These are phyloP conservation scores for Limosa lapponica DNA, from an alignment of 2,797 vertebrate species.

Conservation along the genomic window DNA sequence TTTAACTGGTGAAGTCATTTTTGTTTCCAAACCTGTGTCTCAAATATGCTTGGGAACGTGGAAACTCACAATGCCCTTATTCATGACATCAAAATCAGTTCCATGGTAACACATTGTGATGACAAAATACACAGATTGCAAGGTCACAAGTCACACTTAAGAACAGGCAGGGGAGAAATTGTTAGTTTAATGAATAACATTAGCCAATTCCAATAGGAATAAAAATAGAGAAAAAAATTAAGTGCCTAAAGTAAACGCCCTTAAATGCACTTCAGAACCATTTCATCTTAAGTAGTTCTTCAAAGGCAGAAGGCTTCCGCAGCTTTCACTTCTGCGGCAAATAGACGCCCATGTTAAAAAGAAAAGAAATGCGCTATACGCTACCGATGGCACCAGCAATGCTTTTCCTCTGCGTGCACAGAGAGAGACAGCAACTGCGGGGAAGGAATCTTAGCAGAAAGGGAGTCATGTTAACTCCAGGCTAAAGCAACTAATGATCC, in stretches of 20 bases:
- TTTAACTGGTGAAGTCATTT: constrained; percentile 78
- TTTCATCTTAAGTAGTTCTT: constrained; percentile 73
- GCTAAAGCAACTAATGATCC: not conserved
- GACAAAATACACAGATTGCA: constrained; percentile 75
- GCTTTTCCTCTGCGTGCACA: not conserved
- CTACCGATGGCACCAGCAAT: not conserved
- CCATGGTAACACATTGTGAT: constrained; percentile 76
- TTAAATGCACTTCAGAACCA: constrained; percentile 72
- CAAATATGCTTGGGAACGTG: constrained; percentile 74
- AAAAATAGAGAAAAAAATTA: constrained; percentile 67
- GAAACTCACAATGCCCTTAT: constrained; percentile 77
- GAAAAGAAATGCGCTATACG: not conserved
- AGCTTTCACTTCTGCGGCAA: constrained; percentile 5
- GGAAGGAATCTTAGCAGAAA: not conserved
- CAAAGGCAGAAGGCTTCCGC: constrained; percentile 52
- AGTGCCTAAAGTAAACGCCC: constrained; percentile 64
- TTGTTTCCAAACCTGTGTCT: constrained; percentile 72
- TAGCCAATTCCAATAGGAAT: constrained; percentile 60
- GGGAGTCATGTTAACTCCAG: not conserved
- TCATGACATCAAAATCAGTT: constrained; percentile 76
- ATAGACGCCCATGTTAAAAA: not conserved
- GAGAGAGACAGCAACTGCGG: not conserved
- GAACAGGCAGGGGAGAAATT: constrained; percentile 68
- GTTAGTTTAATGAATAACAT: constrained; percentile 77
- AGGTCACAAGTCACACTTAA: constrained; percentile 76